A percentile compares a stretch with the other conserved stretches of the same genome.
phyloP scores from a whole-genome alignment of 1,140 invertebrate species.

The Lordiphosa clarofinis region DNA sequence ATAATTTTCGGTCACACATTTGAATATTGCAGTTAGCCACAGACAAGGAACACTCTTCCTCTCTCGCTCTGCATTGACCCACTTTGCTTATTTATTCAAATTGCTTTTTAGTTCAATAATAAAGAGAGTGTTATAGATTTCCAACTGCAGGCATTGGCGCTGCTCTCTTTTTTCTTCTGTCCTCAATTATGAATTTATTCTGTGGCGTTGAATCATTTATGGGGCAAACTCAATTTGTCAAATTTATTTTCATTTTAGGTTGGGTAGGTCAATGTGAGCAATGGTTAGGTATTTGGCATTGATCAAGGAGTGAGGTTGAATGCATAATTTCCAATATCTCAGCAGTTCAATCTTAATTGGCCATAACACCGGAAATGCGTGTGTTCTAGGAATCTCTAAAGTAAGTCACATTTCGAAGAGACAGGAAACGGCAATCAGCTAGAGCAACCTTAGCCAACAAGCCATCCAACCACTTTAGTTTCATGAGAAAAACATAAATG shows the following conservation, averaged over 20 bases:
- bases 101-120: conserved; percentile 61
- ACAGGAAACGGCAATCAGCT: no score
- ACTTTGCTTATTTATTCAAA: conserved; percentile 75
- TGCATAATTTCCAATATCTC: no score
- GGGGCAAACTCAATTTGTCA: conserved; percentile 59
- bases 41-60: conserved; percentile 22
- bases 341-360: no score
- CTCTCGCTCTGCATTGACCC: conserved; percentile 53
- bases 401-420: no score
- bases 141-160: not conserved
- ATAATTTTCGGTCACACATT: conserved; percentile 22
- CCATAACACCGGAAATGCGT: no score
- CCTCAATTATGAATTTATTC: conserved; percentile 70
- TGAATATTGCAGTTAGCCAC: conserved; percentile 35
- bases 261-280: not conserved
- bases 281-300: conserved; percentile 20
- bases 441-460: no score
- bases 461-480: no score
- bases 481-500: no score
- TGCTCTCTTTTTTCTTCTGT: conserved; percentile 33
- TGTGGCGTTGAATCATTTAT: no score
- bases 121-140: conserved; percentile 14
- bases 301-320: not conserved
- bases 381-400: no score
- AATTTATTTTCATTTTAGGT: conserved; percentile 27